Percentiles rank a stretch among this genome's conserved stretches.
phyloP scores from a whole-genome alignment of 2,797 vertebrate genomes.

The Eospalax fontanierii region DNA sequence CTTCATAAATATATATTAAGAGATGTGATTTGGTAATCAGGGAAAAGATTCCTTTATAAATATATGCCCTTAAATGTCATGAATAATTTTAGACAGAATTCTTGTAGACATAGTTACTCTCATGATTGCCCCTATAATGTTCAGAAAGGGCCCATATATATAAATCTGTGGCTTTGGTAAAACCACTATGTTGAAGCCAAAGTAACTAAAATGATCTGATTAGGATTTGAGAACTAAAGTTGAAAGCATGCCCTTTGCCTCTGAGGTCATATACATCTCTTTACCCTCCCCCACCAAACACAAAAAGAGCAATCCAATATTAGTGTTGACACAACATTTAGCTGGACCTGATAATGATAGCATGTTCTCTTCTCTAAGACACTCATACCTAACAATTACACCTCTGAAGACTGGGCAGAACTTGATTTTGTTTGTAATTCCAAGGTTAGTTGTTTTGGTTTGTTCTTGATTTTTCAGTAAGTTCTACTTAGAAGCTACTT shows the following conservation, averaged over 20 bases:
- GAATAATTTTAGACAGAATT: slow-evolving; percentile 34
- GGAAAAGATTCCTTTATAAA: background rate
- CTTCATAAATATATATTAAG: background rate
- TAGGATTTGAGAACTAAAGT: slow-evolving; percentile 68
- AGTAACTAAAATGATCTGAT: slow-evolving; percentile 29
- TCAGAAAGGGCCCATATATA: slow-evolving; percentile 33
- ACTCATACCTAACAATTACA: background rate
- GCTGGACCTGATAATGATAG: slow-evolving; percentile 67
- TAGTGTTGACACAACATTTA: slow-evolving; percentile 78
- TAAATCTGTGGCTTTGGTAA: slow-evolving; percentile 24
- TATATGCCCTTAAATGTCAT: background rate
- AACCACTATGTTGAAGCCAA: background rate
- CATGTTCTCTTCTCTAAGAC: slow-evolving; percentile 59
- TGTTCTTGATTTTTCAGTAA: background rate
- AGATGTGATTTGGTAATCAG: slow-evolving; percentile 53
- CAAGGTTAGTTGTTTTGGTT: slow-evolving; percentile 27
- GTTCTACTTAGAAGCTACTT: background rate
- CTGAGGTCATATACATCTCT: slow-evolving; percentile 78
- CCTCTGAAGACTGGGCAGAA: background rate
- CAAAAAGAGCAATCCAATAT: slow-evolving; percentile 82
- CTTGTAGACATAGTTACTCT: slow-evolving; percentile 75
- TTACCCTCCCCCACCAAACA: slow-evolving; percentile 75
- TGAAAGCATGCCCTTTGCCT: slow-evolving; percentile 73
- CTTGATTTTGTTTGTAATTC: slow-evolving; percentile 19
- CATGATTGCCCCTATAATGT: slow-evolving; percentile 63